Base-by-base conservation (phyloP, 2,888 invertebrate genomes). In the Habroteleia sp. region DNA sequence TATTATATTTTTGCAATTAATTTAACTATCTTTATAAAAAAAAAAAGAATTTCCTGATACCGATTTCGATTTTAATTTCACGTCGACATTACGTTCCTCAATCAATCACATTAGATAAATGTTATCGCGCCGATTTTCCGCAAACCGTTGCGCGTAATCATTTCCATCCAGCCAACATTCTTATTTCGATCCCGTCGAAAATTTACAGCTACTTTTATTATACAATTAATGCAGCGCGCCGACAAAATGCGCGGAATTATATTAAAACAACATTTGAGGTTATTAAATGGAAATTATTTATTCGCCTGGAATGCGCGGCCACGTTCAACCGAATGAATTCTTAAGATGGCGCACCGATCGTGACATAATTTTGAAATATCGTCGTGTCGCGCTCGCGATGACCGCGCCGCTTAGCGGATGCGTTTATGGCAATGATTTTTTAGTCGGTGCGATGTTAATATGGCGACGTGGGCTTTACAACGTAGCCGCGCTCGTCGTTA, bases 301-400 rank as follows among this genome's bases (percentile, higher is more conserved):
- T 52, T 42, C 13, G 33, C 7, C 1, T 35, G 66, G 54, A 39
- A 56, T 37, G 54, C 46, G 8, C 13, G 13, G 37, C 14, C 35
- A 35, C 37, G 37, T 48, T 33, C 33, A 33, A 31, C 14, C 6
- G 44, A 58, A 23, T 44, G 42, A 58, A 39, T 60, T 31, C 41
- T 48, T 41, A 23, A 63, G 41, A 41, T 23, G 4, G 33, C 35
- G 13, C 35, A 65, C 20, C n/a, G 41, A 62, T 50, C 63, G 52
- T 42, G 52, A 52, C 42, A 52, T 46, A 66, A 54, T 66, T 66
- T 46, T 44, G 65, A 54, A 66, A 46, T 41, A 54, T 54, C 44
- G 42, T 46, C 37, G 44, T n/a, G 41, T 29, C 29, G 31, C 31
- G 37, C 54, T 46, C 20, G 17, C 27, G 66, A 56, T 46, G 52